A percentile compares a stretch with the other conserved stretches of the same genome.
Evolutionary conservation across 2,113 vertebrate genomes (phyloP).

Genomic region (Rhombomys opimus): DNA sequence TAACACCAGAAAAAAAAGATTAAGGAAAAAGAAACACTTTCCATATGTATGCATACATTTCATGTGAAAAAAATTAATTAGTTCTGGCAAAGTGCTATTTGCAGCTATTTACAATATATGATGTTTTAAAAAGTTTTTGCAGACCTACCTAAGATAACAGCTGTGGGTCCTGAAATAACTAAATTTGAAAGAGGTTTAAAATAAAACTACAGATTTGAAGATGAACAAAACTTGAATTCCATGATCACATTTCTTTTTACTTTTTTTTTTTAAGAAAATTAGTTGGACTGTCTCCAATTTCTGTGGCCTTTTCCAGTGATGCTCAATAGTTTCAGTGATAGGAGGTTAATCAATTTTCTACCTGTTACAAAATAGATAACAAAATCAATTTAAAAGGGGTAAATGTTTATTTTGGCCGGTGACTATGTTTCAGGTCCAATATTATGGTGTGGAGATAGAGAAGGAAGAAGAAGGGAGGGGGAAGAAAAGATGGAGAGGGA

Average conservation of each 20-base stretch:
- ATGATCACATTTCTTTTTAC: background rate
- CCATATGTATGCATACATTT: constrained; percentile 39
- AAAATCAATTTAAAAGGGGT: background rate
- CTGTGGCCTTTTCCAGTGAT: rapidly evolving
- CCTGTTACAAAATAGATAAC: background rate
- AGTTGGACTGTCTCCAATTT: background rate
- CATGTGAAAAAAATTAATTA: background rate
- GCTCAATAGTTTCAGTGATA: background rate
- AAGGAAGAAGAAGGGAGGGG: background rate
- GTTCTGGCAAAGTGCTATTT: constrained; percentile 35
- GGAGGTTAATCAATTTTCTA: background rate
- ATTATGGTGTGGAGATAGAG: background rate
- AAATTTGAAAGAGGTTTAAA: constrained; percentile 56
- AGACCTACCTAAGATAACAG: constrained; percentile 52
- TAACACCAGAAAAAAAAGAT: constrained; percentile 40
- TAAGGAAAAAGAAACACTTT: constrained; percentile 48
- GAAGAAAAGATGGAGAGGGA: background rate
- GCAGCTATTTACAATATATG: constrained; percentile 55
- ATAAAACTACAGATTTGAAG: background rate
- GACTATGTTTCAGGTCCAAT: no score
- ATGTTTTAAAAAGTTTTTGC: constrained; percentile 41
- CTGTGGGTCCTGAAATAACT: constrained; percentile 44
- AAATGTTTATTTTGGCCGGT: background rate
- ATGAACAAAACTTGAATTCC: background rate
- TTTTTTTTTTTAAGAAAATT: no score